Percentiles rank a stretch among this genome's conserved stretches.
Conservation (phyloP, 2,797 vertebrate genomes). For the Emydoidea blandingii region DNA sequence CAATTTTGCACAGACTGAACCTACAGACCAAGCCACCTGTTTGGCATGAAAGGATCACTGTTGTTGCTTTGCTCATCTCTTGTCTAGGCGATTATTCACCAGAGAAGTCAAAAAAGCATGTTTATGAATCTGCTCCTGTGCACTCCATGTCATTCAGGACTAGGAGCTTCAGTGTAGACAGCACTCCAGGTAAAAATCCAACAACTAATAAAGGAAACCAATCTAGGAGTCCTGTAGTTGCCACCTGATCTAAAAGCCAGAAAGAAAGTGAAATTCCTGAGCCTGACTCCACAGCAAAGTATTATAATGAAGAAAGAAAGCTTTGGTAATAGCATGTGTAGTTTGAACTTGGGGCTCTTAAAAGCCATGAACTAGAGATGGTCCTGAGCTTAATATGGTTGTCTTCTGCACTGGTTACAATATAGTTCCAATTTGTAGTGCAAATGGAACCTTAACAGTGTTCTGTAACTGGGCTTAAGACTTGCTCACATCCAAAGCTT, state of each 20-base stretch:
- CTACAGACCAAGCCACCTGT: neutral
- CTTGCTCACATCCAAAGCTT: neutral
- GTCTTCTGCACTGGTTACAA: neutral
- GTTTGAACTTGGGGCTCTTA: neutral
- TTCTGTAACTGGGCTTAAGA: neutral
- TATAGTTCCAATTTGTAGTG: neutral
- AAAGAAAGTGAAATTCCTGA: neutral
- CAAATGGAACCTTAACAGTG: neutral
- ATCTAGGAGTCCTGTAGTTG: neutral
- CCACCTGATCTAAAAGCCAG: neutral
- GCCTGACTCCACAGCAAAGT: neutral
- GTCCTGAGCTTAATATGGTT: neutral
- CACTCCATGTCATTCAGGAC: slow-evolving; percentile 69
- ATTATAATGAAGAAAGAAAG: neutral
- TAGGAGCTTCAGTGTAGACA: slow-evolving; percentile 53
- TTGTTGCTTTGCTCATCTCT: neutral
- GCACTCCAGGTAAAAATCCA: slow-evolving; percentile 62
- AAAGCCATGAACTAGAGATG: neutral
- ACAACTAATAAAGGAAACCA: neutral
- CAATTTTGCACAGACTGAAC: neutral
- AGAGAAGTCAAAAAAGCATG: slow-evolving; percentile 57
- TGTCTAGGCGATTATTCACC: slow-evolving; percentile 70
- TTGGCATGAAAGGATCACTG: neutral
- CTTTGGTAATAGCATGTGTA: neutral
- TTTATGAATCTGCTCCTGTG: slow-evolving; percentile 54